A percentile compares a stretch with the other conserved stretches of the same genome.
Evolutionary conservation across 2,888 invertebrate genomes (phyloP).

Genomic region (Eupeodes latifasciatus): DNA sequence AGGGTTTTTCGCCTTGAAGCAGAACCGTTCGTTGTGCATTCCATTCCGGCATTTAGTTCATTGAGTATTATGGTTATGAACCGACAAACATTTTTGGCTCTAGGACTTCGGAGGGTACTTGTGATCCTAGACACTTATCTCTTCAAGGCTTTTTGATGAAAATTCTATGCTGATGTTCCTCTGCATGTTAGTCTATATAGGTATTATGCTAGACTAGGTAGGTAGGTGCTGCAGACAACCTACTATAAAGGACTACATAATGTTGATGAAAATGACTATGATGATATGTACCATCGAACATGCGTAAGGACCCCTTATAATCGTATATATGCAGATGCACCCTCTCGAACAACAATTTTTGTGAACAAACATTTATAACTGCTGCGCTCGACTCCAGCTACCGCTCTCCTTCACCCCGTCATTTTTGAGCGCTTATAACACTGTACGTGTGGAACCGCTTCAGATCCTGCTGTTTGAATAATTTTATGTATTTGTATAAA

Average conservation of each 20-base stretch:
- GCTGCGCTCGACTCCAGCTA: background rate
- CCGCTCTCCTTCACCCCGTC: background rate
- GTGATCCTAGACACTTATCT: slow-evolving; percentile 47
- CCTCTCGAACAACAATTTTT: slow-evolving; percentile 8
- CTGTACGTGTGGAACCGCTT: slow-evolving; percentile 51
- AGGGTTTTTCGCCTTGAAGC: slow-evolving; percentile 15
- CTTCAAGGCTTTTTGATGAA: slow-evolving; percentile 32
- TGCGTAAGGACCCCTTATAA: slow-evolving; percentile 15
- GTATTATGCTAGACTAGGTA: background rate
- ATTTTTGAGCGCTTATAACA: slow-evolving; percentile 10
- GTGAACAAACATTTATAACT: slow-evolving; percentile 55
- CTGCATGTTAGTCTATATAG: slow-evolving; percentile 16
- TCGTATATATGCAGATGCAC: background rate
- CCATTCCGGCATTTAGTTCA: slow-evolving; percentile 61
- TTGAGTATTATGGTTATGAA: slow-evolving; percentile 61
- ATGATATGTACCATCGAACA: background rate
- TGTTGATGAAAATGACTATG: slow-evolving; percentile 3
- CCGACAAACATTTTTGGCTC: slow-evolving; percentile 55
- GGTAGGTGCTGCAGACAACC: slow-evolving; percentile 23
- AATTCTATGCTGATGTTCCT: background rate
- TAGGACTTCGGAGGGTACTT: slow-evolving; percentile 38
- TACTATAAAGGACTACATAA: background rate
- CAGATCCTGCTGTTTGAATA: slow-evolving; percentile 57
- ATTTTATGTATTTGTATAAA: slow-evolving; percentile 56
- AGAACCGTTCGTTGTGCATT: slow-evolving; percentile 43